These are phyloP conservation scores for Oncorhynchus mykiss DNA, from an alignment of 2,113 vertebrate genomes.

Conservation along the genomic window DNA sequence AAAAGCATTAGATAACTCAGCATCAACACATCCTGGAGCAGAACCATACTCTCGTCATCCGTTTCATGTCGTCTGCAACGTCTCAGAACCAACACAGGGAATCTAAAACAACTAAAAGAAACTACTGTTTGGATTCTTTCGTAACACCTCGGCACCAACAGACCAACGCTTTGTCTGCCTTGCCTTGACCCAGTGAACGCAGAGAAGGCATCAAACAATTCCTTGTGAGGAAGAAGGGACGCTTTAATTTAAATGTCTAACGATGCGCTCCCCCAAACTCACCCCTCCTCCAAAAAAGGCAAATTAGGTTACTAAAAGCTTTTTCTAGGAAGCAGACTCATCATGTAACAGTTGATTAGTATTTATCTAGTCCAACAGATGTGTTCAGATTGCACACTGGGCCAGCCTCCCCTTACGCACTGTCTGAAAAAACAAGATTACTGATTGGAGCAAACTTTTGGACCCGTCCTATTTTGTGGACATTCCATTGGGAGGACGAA, in stretches of 20 bases:
- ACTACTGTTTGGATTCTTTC: slow-evolving; percentile 29
- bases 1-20: too few species aligned
- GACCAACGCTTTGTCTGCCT: slow-evolving; percentile 12
- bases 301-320: slow-evolving; percentile 16
- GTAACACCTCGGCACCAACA: slow-evolving; percentile 25
- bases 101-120: slow-evolving; percentile 26
- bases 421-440: not conserved
- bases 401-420: not conserved
- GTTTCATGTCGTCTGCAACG: not conserved
- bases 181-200: slow-evolving; percentile 14
- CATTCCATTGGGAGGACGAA: not conserved
- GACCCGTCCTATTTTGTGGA: not conserved
- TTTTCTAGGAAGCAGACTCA: slow-evolving; percentile 13
- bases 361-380: slow-evolving; percentile 16
- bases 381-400: not conserved
- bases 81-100: not conserved
- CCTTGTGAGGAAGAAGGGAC: slow-evolving; percentile 7
- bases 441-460: not conserved
- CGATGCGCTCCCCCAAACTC: not conserved
- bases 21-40: not conserved
- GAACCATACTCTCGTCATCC: not conserved
- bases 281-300: slow-evolving; percentile 8
- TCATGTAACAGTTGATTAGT: not conserved
- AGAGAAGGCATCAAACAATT: slow-evolving; percentile 10
- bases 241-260: slow-evolving; percentile 14